phyloP scores from a whole-genome alignment of 1,140 invertebrate genomes.

The Cecropterus lyciades region DNA sequence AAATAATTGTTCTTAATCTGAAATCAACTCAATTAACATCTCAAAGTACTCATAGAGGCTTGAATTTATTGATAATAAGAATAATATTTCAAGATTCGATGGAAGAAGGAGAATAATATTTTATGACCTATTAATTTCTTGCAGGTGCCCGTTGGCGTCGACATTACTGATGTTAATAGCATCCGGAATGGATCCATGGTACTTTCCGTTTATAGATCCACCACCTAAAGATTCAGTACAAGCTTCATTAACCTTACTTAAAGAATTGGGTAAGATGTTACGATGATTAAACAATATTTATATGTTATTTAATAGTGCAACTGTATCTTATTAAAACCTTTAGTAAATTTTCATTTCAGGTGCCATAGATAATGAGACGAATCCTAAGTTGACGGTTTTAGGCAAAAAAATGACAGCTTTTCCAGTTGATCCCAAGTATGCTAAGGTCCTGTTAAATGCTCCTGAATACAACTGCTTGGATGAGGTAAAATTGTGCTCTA shows the following conservation, averaged over 20 bases:
- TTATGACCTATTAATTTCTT: no score
- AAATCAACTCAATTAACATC: no score
- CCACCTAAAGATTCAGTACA: constrained; percentile 89
- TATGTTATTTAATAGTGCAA: neutral
- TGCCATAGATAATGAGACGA: constrained; percentile 69
- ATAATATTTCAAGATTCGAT: no score
- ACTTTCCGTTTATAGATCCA: constrained; percentile 96
- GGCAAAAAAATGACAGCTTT: constrained; percentile 96
- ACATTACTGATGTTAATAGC: constrained; percentile 93
- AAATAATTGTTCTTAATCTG: no score
- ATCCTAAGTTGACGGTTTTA: constrained; percentile 89
- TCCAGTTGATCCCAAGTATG: constrained; percentile 96
- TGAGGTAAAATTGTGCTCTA: constrained; percentile 85
- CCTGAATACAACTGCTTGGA: constrained; percentile 92
- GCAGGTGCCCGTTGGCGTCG: constrained; percentile 89
- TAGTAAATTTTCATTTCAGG: constrained; percentile 56
- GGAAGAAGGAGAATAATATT: no score
- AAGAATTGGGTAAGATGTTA: constrained; percentile 86
- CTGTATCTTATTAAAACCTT: neutral
- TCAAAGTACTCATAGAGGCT: no score
- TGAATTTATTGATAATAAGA: no score
- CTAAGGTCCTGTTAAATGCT: constrained; percentile 92
- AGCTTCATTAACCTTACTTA: constrained; percentile 88
- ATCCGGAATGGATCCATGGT: constrained; percentile 91
- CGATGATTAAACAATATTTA: neutral